Evolutionary conservation across 2,797 vertebrate genomes (phyloP).

Genomic region (Ciconia nigra): DNA sequence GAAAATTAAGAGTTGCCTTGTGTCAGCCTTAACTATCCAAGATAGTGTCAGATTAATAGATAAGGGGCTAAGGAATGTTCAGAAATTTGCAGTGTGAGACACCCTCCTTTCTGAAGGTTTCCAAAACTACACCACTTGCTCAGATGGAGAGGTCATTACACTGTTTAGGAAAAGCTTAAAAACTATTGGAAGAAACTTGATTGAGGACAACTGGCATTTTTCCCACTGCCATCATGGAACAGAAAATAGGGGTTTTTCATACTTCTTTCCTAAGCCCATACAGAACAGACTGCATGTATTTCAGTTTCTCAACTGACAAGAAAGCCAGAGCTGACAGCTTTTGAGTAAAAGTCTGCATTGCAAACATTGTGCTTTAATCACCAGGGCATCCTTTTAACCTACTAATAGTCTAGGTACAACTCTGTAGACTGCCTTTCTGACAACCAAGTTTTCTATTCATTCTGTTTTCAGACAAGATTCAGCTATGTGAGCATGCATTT

Average conservation of each 20-base stretch:
- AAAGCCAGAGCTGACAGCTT: conserved; percentile 33
- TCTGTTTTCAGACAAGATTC: neutral
- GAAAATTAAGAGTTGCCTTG: neutral
- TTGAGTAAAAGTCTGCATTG: neutral
- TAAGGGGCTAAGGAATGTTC: neutral
- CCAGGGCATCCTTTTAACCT: neutral
- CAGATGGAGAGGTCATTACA: neutral
- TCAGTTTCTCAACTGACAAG: neutral
- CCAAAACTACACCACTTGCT: neutral
- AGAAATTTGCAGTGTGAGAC: neutral
- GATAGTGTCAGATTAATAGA: neutral
- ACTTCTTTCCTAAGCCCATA: neutral
- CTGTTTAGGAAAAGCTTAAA: neutral
- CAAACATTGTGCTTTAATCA: neutral
- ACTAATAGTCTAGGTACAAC: neutral
- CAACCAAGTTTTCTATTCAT: neutral
- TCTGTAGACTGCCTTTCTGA: neutral
- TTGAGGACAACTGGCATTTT: conserved; percentile 36
- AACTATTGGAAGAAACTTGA: neutral
- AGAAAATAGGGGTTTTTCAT: neutral
- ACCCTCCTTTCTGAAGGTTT: neutral
- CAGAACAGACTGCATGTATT: conserved; percentile 37
- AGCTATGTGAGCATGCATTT: neutral
- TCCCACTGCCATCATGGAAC: neutral
- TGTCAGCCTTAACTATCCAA: neutral